phyloP scores from a whole-genome alignment of 2,797 vertebrate species.

The Pseudotriccus pelzelni region DNA sequence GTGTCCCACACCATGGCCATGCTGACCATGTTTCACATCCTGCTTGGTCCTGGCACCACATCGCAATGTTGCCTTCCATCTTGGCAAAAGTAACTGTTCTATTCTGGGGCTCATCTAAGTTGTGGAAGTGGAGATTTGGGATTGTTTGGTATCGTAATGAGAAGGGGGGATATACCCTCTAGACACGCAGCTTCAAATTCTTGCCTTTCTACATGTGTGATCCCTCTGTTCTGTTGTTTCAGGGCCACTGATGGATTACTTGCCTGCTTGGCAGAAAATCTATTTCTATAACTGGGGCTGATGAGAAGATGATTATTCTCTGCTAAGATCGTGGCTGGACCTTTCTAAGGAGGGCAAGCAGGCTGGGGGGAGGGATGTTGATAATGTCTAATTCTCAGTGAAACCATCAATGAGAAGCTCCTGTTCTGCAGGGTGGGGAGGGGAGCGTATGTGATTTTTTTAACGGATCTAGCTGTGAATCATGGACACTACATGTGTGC shows the following conservation, averaged over 20 bases:
- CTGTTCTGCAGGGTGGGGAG: not conserved
- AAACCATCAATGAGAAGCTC: conserved; percentile 15
- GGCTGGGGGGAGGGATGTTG: not conserved
- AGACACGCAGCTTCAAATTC: not conserved
- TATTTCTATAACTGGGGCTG: conserved; percentile 99
- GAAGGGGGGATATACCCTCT: not conserved
- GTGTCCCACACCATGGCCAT: not conserved
- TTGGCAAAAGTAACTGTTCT: not conserved
- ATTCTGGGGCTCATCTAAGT: not conserved
- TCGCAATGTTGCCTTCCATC: not conserved
- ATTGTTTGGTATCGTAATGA: not conserved
- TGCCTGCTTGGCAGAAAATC: conserved; percentile 97
- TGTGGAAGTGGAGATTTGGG: not conserved
- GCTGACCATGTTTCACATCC: not conserved
- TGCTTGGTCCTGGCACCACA: not conserved
- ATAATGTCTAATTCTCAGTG: not conserved
- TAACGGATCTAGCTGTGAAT: not conserved
- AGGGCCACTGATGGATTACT: conserved; percentile 97
- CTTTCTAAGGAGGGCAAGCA: not conserved
- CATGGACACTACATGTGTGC: not conserved
- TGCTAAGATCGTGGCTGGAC: not conserved
- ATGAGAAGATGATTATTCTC: conserved; percentile 26
- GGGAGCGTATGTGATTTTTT: not conserved
- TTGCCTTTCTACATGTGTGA: not conserved
- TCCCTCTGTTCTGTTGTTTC: conserved; percentile 37